Percentiles rank a stretch among this genome's conserved stretches.
Conservation (phyloP, 1,140 invertebrate species). For the Sarcophaga peregrina region DNA sequence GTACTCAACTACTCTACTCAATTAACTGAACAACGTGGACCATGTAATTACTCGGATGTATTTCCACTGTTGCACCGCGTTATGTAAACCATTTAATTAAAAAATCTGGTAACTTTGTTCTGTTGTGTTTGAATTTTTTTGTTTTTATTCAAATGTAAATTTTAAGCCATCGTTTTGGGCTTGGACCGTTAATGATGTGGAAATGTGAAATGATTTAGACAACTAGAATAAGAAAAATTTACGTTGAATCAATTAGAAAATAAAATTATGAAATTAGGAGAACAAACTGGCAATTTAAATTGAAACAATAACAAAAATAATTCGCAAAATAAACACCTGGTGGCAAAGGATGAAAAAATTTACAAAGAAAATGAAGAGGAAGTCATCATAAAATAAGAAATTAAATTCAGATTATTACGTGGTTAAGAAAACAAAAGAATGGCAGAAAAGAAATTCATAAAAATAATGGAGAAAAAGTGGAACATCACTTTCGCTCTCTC, state of each 20-base stretch:
- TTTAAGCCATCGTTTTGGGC: neutral
- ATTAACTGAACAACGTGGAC: no score
- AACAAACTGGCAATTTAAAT: neutral
- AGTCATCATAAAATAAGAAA: conserved; percentile 10
- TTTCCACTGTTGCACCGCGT: no score
- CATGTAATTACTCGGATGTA: no score
- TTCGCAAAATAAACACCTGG: neutral
- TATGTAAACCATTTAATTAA: no score
- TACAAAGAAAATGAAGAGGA: neutral
- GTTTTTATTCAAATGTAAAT: no score
- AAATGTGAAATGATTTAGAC: conserved; percentile 32
- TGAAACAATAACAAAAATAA: no score
- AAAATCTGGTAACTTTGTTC: no score
- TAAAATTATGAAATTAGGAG: neutral
- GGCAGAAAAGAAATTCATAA: neutral
- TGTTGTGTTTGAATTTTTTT: no score
- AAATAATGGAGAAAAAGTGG: neutral
- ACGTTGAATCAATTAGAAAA: neutral
- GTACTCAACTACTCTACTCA: no score
- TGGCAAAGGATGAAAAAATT: neutral
- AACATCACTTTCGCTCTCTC: neutral
- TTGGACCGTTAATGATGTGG: neutral
- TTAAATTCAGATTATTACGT: conserved; percentile 19
- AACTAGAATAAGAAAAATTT: conserved; percentile 29
- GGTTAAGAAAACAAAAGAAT: neutral